These are phyloP conservation scores for Leptestheria dahalacensis DNA, from an alignment of 1,140 invertebrate species.

Conservation along the genomic window DNA sequence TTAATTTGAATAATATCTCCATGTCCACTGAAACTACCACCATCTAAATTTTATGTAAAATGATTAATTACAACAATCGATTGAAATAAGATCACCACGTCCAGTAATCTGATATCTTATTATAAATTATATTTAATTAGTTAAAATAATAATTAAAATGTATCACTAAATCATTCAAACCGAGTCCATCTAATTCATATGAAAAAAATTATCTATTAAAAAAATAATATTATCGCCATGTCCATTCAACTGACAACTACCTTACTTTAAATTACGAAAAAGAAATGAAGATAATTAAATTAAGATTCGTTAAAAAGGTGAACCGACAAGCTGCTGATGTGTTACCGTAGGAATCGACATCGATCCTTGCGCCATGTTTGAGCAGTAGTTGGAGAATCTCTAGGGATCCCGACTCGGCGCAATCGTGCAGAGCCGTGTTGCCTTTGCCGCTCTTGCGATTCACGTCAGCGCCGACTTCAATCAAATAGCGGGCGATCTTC, in stretches of 20 bases:
- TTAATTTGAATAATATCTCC: too few species aligned
- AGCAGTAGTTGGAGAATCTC: conserved; percentile 83
- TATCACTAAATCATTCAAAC: not conserved
- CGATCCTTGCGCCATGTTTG: conserved; percentile 73
- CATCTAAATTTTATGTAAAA: not conserved
- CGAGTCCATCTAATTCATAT: too few species aligned
- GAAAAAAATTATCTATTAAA: too few species aligned
- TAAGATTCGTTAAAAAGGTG: too few species aligned
- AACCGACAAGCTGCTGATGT: too few species aligned
- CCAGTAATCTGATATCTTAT: too few species aligned
- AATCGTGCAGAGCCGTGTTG: conserved; percentile 89
- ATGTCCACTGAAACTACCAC: not conserved
- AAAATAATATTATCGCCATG: too few species aligned
- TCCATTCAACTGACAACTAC: too few species aligned
- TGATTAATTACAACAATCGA: too few species aligned
- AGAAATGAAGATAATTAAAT: too few species aligned
- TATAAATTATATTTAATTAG: not conserved
- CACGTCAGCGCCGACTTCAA: conserved; percentile 69
- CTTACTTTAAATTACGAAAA: too few species aligned
- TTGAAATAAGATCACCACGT: too few species aligned
- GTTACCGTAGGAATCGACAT: conserved; percentile 80
- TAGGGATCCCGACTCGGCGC: conserved; percentile 83
- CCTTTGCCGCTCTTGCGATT: conserved; percentile 90
- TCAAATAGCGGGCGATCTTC: conserved; percentile 62
- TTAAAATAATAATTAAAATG: not conserved